Conservation (phyloP, 2,888 invertebrate genomes). For the Heliconius ethilla region DNA sequence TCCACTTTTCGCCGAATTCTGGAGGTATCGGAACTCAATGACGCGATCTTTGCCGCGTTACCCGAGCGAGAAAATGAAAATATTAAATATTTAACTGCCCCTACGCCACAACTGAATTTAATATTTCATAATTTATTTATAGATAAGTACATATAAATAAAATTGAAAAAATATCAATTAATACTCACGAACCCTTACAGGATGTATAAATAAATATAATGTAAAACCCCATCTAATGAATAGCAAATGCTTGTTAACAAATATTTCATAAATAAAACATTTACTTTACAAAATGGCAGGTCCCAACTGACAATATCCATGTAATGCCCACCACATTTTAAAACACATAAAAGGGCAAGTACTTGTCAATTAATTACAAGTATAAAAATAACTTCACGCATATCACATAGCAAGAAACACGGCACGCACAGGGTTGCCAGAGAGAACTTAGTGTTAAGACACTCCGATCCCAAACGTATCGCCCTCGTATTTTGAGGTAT, state of each 20-base stretch:
- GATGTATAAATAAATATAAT: neutral
- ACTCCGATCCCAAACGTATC: too few species aligned
- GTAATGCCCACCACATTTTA: neutral
- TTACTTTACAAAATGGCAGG: neutral
- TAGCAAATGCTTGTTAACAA: neutral
- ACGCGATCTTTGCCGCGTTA: too few species aligned
- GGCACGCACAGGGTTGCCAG: too few species aligned
- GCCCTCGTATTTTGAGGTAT: too few species aligned
- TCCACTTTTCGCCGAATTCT: too few species aligned
- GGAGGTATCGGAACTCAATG: too few species aligned
- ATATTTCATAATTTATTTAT: neutral
- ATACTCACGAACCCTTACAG: neutral
- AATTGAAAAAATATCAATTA: neutral
- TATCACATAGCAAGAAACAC: too few species aligned
- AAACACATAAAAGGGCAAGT: neutral
- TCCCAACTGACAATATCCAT: neutral
- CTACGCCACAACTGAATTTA: too few species aligned
- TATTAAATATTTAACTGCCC: too few species aligned
- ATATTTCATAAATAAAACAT: neutral
- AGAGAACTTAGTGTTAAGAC: too few species aligned
- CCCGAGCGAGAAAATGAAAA: too few species aligned
- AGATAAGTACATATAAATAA: neutral
- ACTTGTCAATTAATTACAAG: neutral
- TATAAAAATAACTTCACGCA: too few species aligned
- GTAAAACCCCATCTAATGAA: neutral